Percentiles rank a stretch among this genome's conserved stretches.
These are phyloP conservation scores for Lepilemur ruficaudatus DNA, from an alignment of 2,797 vertebrate genomes.

Conservation along the genomic window DNA sequence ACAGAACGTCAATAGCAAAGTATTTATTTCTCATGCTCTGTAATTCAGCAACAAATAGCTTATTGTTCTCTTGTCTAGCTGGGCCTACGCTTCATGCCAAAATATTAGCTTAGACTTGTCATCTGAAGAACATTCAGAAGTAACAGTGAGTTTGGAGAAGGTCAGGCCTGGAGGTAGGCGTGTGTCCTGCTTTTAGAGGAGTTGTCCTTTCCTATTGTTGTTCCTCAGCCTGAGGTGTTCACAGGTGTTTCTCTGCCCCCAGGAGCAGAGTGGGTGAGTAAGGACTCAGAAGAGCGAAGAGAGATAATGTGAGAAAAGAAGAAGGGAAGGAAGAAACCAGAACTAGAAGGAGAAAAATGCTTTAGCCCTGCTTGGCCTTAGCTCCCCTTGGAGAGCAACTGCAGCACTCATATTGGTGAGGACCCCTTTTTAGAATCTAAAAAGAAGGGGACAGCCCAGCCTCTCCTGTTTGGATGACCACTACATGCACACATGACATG, in stretches of 20 bases:
- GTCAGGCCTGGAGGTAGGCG: neutral
- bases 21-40: neutral
- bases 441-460: neutral
- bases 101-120: neutral
- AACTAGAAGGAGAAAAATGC: neutral
- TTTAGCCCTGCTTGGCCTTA: neutral
- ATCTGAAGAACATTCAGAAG: neutral
- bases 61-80: neutral
- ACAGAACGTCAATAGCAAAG: neutral
- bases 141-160: neutral
- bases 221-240: neutral
- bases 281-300: neutral
- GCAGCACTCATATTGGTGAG: neutral
- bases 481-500: no score
- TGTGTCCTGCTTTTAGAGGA: neutral
- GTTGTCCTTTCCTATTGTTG: neutral
- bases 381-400: neutral
- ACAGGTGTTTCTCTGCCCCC: neutral
- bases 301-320: neutral
- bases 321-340: neutral
- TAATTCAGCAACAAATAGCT: neutral
- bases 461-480: neutral
- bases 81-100: neutral
- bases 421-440: neutral
- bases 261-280: neutral